A percentile compares a stretch with the other conserved stretches of the same genome.
Conservation (phyloP, 2,888 invertebrate genomes). For the Podabrus alpinus region DNA sequence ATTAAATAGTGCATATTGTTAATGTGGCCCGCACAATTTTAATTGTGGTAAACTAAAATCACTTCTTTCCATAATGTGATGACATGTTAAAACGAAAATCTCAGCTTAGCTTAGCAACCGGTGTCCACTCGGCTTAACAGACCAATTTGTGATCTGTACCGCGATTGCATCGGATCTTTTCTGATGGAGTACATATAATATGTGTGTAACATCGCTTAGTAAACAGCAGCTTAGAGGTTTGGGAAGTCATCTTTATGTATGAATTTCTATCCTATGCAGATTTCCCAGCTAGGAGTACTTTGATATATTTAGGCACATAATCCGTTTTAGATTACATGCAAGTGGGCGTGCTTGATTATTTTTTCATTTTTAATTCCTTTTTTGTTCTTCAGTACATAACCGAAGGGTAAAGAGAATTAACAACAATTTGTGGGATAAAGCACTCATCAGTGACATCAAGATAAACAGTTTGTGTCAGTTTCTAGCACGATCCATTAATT, state of each 20-base stretch:
- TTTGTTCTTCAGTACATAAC: background rate
- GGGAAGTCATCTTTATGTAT: background rate
- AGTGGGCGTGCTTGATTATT: background rate
- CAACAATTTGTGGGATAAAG: background rate
- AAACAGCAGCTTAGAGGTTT: background rate
- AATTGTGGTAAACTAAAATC: too few species aligned
- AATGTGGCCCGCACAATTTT: too few species aligned
- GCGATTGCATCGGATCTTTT: background rate
- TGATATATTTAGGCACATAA: background rate
- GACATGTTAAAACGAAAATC: too few species aligned
- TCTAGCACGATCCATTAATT: background rate
- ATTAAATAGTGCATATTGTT: too few species aligned
- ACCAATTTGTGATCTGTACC: too few species aligned
- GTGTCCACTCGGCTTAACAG: too few species aligned
- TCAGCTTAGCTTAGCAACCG: too few species aligned
- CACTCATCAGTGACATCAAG: background rate
- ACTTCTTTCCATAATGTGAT: too few species aligned
- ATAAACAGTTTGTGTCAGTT: background rate
- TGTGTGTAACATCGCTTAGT: background rate
- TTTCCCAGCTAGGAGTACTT: background rate
- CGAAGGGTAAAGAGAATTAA: background rate
- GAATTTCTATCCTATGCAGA: background rate
- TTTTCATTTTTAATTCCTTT: background rate
- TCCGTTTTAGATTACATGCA: background rate
- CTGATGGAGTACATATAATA: background rate